phyloP scores from a whole-genome alignment of 2,797 vertebrate species.

The Thunnus albacares region DNA sequence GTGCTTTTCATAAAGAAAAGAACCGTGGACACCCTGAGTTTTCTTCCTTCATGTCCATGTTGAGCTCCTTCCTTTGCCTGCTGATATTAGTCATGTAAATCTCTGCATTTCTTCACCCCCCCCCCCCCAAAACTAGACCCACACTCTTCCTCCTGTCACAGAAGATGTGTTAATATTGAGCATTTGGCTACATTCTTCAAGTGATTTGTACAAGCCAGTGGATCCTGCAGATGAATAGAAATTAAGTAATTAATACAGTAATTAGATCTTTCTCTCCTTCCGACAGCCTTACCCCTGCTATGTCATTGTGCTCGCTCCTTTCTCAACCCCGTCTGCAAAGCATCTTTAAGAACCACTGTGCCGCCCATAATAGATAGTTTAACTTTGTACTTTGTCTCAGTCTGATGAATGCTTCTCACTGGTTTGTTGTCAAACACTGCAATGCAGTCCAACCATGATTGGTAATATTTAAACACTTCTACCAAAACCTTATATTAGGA shows the following conservation, averaged over 20 bases:
- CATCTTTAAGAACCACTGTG: constrained; percentile 39
- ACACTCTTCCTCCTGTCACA: constrained; percentile 72
- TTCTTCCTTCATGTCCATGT: constrained; percentile 33
- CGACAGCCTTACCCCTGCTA: constrained; percentile 65
- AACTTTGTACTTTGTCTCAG: constrained; percentile 36
- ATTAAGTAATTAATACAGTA: constrained; percentile 85
- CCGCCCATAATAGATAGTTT: constrained; percentile 37
- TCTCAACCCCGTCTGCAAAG: constrained; percentile 34
- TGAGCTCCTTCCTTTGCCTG: constrained; percentile 69
- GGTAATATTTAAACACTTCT: not conserved
- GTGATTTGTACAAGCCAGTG: constrained; percentile 81
- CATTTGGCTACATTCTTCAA: constrained; percentile 79
- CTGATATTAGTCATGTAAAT: constrained; percentile 77
- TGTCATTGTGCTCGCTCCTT: constrained; percentile 64
- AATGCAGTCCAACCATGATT: not conserved
- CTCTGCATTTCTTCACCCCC: constrained; percentile 70
- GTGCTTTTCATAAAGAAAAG: constrained; percentile 33
- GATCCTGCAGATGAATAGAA: constrained; percentile 83
- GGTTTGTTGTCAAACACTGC: constrained; percentile 45
- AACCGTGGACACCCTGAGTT: constrained; percentile 30
- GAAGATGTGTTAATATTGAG: constrained; percentile 85
- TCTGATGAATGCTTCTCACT: constrained; percentile 16
- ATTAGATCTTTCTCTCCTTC: constrained; percentile 77
- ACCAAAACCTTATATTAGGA: not conserved
- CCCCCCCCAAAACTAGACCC: constrained; percentile 24